These are phyloP conservation scores for Corythaeola cristata DNA, from an alignment of 2,113 vertebrate species.

Conservation along the genomic window DNA sequence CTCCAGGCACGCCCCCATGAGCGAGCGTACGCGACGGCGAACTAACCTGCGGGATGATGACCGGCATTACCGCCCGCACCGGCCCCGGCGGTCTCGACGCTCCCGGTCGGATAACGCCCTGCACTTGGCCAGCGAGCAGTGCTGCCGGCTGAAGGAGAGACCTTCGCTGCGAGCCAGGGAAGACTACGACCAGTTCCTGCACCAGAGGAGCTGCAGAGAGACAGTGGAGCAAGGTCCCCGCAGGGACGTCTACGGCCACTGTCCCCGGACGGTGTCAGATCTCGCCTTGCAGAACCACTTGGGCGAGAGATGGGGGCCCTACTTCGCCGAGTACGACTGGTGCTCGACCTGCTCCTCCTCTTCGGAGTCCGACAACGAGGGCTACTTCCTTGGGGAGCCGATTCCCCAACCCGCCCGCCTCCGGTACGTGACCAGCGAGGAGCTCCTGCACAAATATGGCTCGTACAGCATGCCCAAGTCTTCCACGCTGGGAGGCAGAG, in stretches of 20 bases:
- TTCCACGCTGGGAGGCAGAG: conserved; percentile 82
- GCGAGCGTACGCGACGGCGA: conserved; percentile 83
- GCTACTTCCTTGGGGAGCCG: conserved; percentile 95
- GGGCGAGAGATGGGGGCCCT: conserved; percentile 83
- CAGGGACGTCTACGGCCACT: conserved; percentile 86
- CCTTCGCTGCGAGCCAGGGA: conserved; percentile 84
- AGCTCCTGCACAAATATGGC: conserved; percentile 92
- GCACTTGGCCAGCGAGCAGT: conserved; percentile 87
- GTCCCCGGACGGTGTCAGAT: conserved; percentile 94
- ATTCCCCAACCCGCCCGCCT: conserved; percentile 92
- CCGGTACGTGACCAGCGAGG: conserved; percentile 92
- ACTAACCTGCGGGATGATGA: conserved; percentile 77
- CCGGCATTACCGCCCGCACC: conserved; percentile 83
- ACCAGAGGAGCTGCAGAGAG: conserved; percentile 84
- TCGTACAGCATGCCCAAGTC: conserved; percentile 83
- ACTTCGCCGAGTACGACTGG: conserved; percentile 92
- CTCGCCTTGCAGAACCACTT: conserved; percentile 93
- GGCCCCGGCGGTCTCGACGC: conserved; percentile 84
- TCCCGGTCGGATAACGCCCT: conserved; percentile 97
- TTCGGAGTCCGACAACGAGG: conserved; percentile 96
- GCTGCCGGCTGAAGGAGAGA: conserved; percentile 81
- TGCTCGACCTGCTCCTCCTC: conserved; percentile 98
- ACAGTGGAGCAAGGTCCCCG: conserved; percentile 78
- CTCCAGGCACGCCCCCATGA: conserved; percentile 84
- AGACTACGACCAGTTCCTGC: conserved; percentile 90